Evolutionary conservation across 1,140 invertebrate genomes (phyloP), one percentile per base, ranked within the genome.

Genomic region (Platyura marginata): DNA sequence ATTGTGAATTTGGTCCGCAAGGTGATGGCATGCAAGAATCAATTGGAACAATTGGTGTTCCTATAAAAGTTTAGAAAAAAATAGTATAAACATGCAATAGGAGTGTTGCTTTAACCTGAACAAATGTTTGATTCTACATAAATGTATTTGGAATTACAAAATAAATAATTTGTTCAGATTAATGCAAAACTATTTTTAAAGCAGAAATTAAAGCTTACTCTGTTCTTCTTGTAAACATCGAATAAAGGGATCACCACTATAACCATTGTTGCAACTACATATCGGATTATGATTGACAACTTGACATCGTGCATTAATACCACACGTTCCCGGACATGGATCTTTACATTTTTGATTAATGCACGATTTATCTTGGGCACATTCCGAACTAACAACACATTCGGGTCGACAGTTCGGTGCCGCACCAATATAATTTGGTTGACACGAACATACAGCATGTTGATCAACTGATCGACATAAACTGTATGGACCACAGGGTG

Each of bases 1-100:
- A 90, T 53, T 78, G 66, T 11, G 82, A 79, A 61, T 87, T 82
- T 11, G 77, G 71, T 38, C 86, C 86, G 57, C 85, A 90, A 21
- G 83, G 82, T 22, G 77, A 77, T 21, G 81, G 79, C 37, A 74
- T 61, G 54, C 82, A 87, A 34, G 81, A 72, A 61, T 77, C 71
- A 50, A 60, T 59, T 25, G 56, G 61, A 49, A 56, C 56, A 38
- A 49, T 48, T 11, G 62, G 63, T 29, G 45, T 57, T 57, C 59
- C 67, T 68, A 64, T 45, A 21, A 40, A 9, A 6, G 20, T 9
- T 37, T 20, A 3, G 3, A 40, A 23, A 23, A 20, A 20, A 29
- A 29, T 29, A 36, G 34, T 36, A n/a, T n/a, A 40, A 47, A 44
- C 52, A 53, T 56, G 50, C 53, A 56, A 49, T n/a, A n/a, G n/a